Base-by-base conservation (phyloP, 2,797 vertebrate species). In the Sitta carolinensis region DNA sequence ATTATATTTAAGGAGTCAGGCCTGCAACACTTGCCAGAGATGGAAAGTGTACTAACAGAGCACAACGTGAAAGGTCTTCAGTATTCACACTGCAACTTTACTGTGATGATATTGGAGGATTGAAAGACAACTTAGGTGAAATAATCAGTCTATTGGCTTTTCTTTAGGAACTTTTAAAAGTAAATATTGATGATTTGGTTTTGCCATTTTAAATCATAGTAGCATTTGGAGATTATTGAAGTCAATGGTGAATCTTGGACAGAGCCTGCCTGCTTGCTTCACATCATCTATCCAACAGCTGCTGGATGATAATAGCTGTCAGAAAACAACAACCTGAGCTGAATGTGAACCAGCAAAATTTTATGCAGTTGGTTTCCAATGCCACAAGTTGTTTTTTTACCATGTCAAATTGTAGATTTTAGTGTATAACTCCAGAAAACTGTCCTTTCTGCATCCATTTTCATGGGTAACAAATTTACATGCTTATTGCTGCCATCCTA, bases 311-410 rank as follows among this genome's bases (percentile, higher is more conserved):
- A 91, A 87, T 9, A 61, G 36, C 59, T 82, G 63, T 90, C 78
- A 63, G 64, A 82, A 86, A 79, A 67, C 48, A 87, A 36, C 36
- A 89, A 94, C 61, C 82, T 94, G 84, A 83, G 50, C 36, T 87
- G 79, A 87, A 94, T 92, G 62, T 61, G 89, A 93, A 94, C 42
- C 9, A 75, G 67, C 4, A 78, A 84, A 61, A 85, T 83, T 68
- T 80, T 77, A 23, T 1, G 2, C 54, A 43, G 19, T 54, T 63
- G 16, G 21, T 87, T 96, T 93, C 68, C 80, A 83, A 48, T 68
- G 47, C n/a, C 43, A 57, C 61, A 61, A 54, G 42, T 48, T 67
- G 23, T 16, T 52, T 85, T 95, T 94, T 61, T 64, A 19, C 25
- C 27, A 16, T 57, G 27, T 76, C 23, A 47, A 32, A 32, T 54